Percentiles rank a stretch among this genome's conserved stretches.
Conservation (phyloP, 2,797 vertebrate species). For the Acanthopagrus latus region DNA sequence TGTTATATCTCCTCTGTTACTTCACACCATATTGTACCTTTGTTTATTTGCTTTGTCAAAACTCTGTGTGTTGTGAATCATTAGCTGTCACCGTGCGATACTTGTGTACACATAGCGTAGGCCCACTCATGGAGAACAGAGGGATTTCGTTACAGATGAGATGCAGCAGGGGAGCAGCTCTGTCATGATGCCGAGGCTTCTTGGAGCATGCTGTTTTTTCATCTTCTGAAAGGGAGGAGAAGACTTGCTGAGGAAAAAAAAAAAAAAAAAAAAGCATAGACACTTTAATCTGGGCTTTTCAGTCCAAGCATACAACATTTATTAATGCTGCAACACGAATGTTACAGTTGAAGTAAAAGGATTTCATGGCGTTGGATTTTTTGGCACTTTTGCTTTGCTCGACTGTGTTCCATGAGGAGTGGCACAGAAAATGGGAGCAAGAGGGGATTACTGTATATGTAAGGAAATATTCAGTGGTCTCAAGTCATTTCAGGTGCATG, state of each 20-base stretch:
- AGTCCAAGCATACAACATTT: conserved; percentile 71
- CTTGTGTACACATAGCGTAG: conserved; percentile 78
- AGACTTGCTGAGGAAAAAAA: conserved; percentile 42
- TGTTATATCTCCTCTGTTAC: conserved; percentile 18
- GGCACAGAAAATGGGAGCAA: conserved; percentile 58
- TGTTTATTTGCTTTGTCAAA: conserved; percentile 71
- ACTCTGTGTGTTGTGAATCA: conserved; percentile 66
- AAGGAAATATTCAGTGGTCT: conserved; percentile 55
- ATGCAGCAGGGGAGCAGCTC: conserved; percentile 72
- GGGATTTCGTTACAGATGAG: conserved; percentile 80
- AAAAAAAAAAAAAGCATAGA: conserved; percentile 36
- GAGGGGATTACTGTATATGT: conserved; percentile 58
- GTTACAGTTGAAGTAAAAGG: conserved; percentile 75
- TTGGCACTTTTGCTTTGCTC: conserved; percentile 63
- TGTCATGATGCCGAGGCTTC: conserved; percentile 76
- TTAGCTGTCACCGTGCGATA: conserved; percentile 70
- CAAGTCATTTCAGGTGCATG: conserved; percentile 57
- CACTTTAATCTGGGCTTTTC: conserved; percentile 75
- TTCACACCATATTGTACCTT: conserved; percentile 44
- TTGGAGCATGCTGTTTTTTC: conserved; percentile 68
- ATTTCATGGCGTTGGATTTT: conserved; percentile 72
- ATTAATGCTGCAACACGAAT: conserved; percentile 75
- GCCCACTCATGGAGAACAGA: conserved; percentile 75
- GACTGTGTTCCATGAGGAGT: conserved; percentile 41
- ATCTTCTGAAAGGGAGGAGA: conserved; percentile 61